Conservation (phyloP, 2,888 invertebrate species). For the Lutraria lutraria region DNA sequence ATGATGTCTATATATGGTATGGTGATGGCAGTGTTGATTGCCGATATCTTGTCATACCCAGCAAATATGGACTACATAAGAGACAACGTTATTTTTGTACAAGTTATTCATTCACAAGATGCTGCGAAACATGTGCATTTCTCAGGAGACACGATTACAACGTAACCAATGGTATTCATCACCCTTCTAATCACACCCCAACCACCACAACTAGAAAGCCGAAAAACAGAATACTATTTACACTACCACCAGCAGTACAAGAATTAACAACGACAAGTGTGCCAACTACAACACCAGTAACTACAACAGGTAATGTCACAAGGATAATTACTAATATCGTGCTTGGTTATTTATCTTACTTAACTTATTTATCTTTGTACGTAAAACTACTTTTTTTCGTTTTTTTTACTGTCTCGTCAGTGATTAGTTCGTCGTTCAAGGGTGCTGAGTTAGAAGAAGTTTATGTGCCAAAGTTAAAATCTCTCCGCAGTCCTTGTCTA, state of each 20-base stretch:
- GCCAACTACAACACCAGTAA: background rate
- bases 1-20: conserved; percentile 27
- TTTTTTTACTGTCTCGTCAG: too few species aligned
- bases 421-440: too few species aligned
- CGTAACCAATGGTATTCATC: background rate
- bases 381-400: too few species aligned
- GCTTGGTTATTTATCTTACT: too few species aligned
- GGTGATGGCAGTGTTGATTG: conserved; percentile 4
- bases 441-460: too few species aligned
- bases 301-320: background rate
- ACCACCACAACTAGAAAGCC: background rate
- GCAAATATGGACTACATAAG: conserved; percentile 23
- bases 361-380: too few species aligned
- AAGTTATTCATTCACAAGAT: background rate
- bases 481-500: too few species aligned
- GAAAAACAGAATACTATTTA: background rate
- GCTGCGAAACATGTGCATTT: conserved; percentile 31
- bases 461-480: too few species aligned
- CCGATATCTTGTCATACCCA: conserved; percentile 22
- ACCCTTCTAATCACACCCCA: background rate
- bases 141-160: conserved; percentile 27
- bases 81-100: conserved; percentile 26
- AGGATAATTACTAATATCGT: too few species aligned
- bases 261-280: background rate
- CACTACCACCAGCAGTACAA: background rate